phyloP scores from a whole-genome alignment of 2,797 vertebrate genomes.

The Pseudomugil gertrudae region DNA sequence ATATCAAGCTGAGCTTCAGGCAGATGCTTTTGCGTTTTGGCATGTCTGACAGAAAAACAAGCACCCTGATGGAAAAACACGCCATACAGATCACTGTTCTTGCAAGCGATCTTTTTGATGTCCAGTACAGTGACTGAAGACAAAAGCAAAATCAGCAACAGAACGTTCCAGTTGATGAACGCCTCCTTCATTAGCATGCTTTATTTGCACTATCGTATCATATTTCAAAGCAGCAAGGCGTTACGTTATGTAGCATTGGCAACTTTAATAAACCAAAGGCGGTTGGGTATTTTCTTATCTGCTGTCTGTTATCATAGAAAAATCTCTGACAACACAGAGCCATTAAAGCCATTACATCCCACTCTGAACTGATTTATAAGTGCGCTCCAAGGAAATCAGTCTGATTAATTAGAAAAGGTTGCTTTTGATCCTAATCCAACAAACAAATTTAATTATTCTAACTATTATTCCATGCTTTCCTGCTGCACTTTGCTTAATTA shows the following conservation, averaged over 20 bases:
- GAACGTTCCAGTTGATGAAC: slow-evolving; percentile 23
- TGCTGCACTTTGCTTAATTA: slow-evolving; percentile 14
- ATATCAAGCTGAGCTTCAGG: slow-evolving; percentile 33
- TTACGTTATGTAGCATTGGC: slow-evolving; percentile 7
- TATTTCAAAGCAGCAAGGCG: slow-evolving; percentile 17
- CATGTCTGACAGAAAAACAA: slow-evolving; percentile 20
- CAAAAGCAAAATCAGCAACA: slow-evolving; percentile 13
- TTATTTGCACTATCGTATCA: slow-evolving; percentile 15
- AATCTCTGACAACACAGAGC: slow-evolving; percentile 36
- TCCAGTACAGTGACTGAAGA: slow-evolving; percentile 13
- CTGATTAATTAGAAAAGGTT: slow-evolving; percentile 48
- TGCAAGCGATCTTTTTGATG: slow-evolving; percentile 23
- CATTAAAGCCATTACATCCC: slow-evolving; percentile 42
- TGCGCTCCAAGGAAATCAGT: slow-evolving; percentile 47
- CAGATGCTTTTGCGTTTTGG: slow-evolving; percentile 32
- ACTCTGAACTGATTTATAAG: slow-evolving; percentile 42
- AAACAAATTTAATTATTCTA: slow-evolving; percentile 31
- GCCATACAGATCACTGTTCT: slow-evolving; percentile 12
- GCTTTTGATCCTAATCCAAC: slow-evolving; percentile 33
- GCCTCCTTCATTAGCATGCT: slow-evolving; percentile 23
- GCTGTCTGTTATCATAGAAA: slow-evolving; percentile 32
- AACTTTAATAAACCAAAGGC: slow-evolving; percentile 12
- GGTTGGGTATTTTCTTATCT: slow-evolving; percentile 24
- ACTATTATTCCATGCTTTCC: slow-evolving; percentile 22
- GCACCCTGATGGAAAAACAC: slow-evolving; percentile 17